Evolutionary conservation across 2,797 vertebrate species (phyloP), one percentile per base, ranked within the genome.

Genomic region (Microctenopoma lineatum): DNA sequence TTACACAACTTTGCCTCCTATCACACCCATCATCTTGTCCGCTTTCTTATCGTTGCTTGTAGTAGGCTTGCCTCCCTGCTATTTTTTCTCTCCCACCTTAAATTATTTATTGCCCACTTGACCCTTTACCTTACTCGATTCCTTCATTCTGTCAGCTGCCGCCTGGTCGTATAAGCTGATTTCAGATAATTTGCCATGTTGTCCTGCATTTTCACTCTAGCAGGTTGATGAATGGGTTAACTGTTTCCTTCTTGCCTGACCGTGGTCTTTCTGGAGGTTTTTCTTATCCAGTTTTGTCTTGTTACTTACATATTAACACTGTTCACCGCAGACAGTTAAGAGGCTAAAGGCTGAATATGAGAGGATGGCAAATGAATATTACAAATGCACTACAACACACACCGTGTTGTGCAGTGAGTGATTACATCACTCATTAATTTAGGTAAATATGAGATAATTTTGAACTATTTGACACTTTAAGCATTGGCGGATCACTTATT

Each of bases 81-180:
- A 45, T 57, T 65, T 69, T 15, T 50, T 58, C 63, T 54, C 47
- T 66, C 56, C 50, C 26, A 44, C 45, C 50, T 59, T 84, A 39
- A 78, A 72, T 74, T 80, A 68, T 74, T 69, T 69, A 77, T 75
- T 50, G 4, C 52, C 54, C n/a, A 66, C 59, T 76, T 70, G 75
- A 76, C 73, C 70, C 48, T 66, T 72, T 50, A 57, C 51, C n/a
- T 47, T 16, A 42, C 21, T 58, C 27, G 42, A 73, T 74, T 72
- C 55, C 41, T 66, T 66, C 58, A 42, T 62, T 62, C 39, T 8
- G 21, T 74, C 13, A 29, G 18, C 42, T 60, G 25, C 44, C 4
- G 38, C n/a, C 25, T 42, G 7, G 21, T 67, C 56, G 55, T 16
- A 29, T 8, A 55, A 45, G 27, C 29, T 13, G 44, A 34, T 26